Conservation (phyloP, 1,140 invertebrate genomes). For the Dendrolimus punctatus region DNA sequence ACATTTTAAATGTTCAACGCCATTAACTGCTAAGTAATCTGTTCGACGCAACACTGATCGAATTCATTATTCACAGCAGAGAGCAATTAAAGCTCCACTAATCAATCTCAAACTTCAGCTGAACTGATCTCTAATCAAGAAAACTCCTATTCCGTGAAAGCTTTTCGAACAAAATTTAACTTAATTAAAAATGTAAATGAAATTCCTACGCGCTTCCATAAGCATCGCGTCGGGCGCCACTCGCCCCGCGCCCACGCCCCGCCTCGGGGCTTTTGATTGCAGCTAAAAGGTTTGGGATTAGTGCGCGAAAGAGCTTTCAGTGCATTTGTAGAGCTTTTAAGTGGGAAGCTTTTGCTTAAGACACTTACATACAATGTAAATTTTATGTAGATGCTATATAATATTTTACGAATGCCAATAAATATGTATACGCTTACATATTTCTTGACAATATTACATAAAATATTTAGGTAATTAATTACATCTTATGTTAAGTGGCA, state of each 20-base stretch:
- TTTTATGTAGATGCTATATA: slow-evolving; percentile 47
- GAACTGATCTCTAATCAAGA: slow-evolving; percentile 71
- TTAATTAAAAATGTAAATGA: slow-evolving; percentile 73
- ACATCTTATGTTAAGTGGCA: not conserved
- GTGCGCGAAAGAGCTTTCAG: slow-evolving; percentile 72
- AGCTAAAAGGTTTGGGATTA: slow-evolving; percentile 73
- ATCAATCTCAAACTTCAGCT: slow-evolving; percentile 71
- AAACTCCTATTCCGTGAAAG: slow-evolving; percentile 70
- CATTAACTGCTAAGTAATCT: slow-evolving; percentile 53
- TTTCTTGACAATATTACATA: no score
- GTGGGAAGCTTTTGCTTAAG: slow-evolving; percentile 72
- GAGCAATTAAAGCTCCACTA: slow-evolving; percentile 71
- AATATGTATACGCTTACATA: no score
- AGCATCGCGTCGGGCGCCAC: slow-evolving; percentile 58
- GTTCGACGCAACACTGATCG: slow-evolving; percentile 60
- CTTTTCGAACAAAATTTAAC: slow-evolving; percentile 71
- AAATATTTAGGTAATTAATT: slow-evolving; percentile 14
- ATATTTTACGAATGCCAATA: slow-evolving; percentile 31
- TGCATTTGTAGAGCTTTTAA: slow-evolving; percentile 73
- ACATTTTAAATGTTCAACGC: not conserved
- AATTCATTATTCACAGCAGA: slow-evolving; percentile 69
- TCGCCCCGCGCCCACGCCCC: slow-evolving; percentile 39
- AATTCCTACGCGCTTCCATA: slow-evolving; percentile 70
- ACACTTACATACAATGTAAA: slow-evolving; percentile 72
- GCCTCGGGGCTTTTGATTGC: slow-evolving; percentile 70